Base-by-base conservation (phyloP, 2,888 invertebrate genomes). In the Mimachlamys varia region DNA sequence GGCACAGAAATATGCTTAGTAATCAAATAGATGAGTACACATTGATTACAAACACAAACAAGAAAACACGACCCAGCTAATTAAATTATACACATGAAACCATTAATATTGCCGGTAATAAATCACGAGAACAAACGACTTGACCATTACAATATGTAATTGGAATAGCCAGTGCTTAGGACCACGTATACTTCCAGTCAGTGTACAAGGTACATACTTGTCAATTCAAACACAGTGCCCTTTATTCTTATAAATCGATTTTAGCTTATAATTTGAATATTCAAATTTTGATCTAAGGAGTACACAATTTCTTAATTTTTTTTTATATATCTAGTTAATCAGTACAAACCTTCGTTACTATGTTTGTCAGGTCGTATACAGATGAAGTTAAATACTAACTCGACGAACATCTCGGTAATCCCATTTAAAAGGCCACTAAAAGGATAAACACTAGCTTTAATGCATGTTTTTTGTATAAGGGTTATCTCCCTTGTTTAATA, bases 11-110 rank as follows among this genome's bases (percentile, higher is more conserved):
- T 76, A 76, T 33, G 76, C 76, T 76, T 76, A 76, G 76, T 76
- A 76, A 76, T 76, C 22, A 76, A 76, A 2, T 5, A 76, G 12
- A 76, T 76, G 76, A 76, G 12, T 76, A 33, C 76, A 76, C 76
- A 76, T 76, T 76, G 12, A 27, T 76, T 33, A 76, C 27, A 76
- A 76, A 76, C 76, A 76, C 76, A 27, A 76, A 76, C 76, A 76
- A 17, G 76, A 76, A 22, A 62, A 62, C 62, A 62, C 62, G 44
- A n/a, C 1, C 62, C n/a, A n/a, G n/a, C 76, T 76, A 76, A 76
- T 76, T 76, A 76, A 76, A 76, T 76, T 17, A 76, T 76, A 76
- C 76, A 76, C 76, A 76, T 76, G 19, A 10, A 53, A 13, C 17
- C 17, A 53, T 19, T 53, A 53, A 17, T 1, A 76, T 33, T 76